Evolutionary conservation across 2,888 invertebrate genomes (phyloP), one percentile per base, ranked within the genome.

Genomic region (Catocala sponsa): DNA sequence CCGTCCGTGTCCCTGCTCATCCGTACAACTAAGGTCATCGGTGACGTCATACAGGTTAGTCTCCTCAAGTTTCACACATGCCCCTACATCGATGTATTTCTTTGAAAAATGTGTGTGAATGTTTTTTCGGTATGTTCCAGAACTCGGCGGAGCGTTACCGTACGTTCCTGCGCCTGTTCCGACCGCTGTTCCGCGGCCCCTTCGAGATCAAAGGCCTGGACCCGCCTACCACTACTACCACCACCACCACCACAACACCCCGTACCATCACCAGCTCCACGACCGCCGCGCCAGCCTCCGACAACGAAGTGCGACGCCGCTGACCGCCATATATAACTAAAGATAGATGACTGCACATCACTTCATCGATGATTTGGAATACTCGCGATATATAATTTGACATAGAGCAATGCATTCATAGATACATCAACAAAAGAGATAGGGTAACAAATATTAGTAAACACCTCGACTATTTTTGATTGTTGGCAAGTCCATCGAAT

Each of bases 121-220:
- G 11, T 5, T n/a, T 15, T 41, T 48, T 32, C n/a, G 51, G 46
- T 54, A 33, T 70, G 70, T 96, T 96, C 25, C 95, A 97, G 97
- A 97, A 97, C 87, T 96, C 97, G 5, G 97, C 97, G 38, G 95
- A 96, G 70, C 95, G 97, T 61, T 96, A 97, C 80, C 96, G 97
- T 82, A 95, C 96, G 32, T 95, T 97, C 76, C 88, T 97, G 72
- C 95, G 97, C 59, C 95, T 97, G 47, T 97, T 97, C 92, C 96
- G 97, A 79, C 97, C 97, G 4, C 89, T 97, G 64, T 96, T 97
- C 86, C 95, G 97, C 12, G 96, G 96, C n/a, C 94, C 95, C 10
- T 96, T 97, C 83, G 96, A 96, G 71, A 96, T 97, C 70, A 97
- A 97, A 84, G 97, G 97, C 5, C 94, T 96, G 55, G 95, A 96